Base-by-base conservation (phyloP, 2,888 invertebrate genomes). In the Drosophila prolongata region DNA sequence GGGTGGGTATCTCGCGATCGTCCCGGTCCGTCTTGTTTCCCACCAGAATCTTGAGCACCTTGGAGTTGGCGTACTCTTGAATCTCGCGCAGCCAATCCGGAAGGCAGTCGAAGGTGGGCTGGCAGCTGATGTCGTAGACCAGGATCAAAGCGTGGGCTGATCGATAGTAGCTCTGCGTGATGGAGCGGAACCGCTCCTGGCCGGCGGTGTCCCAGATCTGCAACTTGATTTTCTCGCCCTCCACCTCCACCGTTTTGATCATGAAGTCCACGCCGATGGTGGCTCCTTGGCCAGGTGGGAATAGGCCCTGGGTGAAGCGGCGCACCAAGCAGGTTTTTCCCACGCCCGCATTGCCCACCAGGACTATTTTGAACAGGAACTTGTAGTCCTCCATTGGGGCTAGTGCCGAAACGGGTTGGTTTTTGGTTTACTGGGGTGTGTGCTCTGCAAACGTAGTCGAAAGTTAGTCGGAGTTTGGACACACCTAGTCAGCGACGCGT, bases 161-260 rank as follows among this genome's bases (percentile, higher is more conserved):
- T 85, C 98, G 94, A 92, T 99, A 99, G 93, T 99, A 99, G 92
- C 98, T 98, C 92, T 99, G 99, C 1, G 99, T 99, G 80, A 99
- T 99, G 4, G 98, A 98, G 62, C 99, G 95, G 92, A 99, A 99
- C 80, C 97, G 93, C 92, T 99, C 99, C 92, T 99, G 99, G 0
- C 99, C 99, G 1, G 99, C 99, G 11, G 99, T 99, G 91, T 99
- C 99, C 99, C 99, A 99, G 91, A 99, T 99, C 95, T 99, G 99
- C 67, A 99, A 94, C 98, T 98, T 98, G 86, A 98, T 96, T 95
- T 97, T 97, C 93, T 97, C 97, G 90, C 97, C 97, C 89, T 97
- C 98, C 64, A 99, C 97, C 94, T 98, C 98, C 9, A 99, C 98
- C 58, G 98, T 98, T 94, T 99, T 99, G 75, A 99, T 99, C 98